A percentile compares a stretch with the other conserved stretches of the same genome.
Conservation (phyloP, 2,113 vertebrate genomes). For the Hippopotamus amphibius region DNA sequence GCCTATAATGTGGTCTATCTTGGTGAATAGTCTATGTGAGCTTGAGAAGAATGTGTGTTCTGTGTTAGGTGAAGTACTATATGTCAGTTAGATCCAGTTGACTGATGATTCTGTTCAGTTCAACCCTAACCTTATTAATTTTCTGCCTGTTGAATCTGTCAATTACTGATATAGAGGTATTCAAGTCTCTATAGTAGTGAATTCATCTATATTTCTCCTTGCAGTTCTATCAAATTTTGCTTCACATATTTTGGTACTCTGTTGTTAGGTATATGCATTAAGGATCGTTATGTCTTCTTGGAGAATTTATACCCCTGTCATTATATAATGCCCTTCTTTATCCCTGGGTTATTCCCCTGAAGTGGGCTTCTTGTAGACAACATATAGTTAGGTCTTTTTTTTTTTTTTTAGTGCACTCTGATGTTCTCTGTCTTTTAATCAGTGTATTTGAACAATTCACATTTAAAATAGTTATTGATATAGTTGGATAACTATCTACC, state of each 20-base stretch:
- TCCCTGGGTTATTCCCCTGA: not conserved
- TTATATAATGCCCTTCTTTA: not conserved
- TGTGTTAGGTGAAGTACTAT: not conserved
- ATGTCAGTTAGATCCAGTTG: not conserved
- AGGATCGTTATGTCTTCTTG: not conserved
- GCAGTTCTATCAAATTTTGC: constrained; percentile 14
- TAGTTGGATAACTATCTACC: not conserved
- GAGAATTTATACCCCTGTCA: not conserved
- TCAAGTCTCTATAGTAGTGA: not conserved
- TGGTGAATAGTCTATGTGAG: not conserved
- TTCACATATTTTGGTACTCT: not conserved
- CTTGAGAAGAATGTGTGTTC: constrained; percentile 5
- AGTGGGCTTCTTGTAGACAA: not conserved
- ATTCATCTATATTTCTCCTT: not conserved
- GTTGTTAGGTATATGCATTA: not conserved
- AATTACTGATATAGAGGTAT: not conserved
- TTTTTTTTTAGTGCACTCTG: not conserved
- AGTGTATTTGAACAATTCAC: not conserved
- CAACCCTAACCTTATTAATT: constrained; percentile 12
- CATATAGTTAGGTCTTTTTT: not conserved
- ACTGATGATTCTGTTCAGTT: not conserved
- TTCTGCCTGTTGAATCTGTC: not conserved
- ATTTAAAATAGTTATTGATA: constrained; percentile 33
- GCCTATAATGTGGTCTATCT: not conserved
- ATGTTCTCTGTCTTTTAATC: not conserved